Evolutionary conservation across 2,113 vertebrate genomes (phyloP), one percentile per base, ranked within the genome.

Genomic region (Canis aureus): DNA sequence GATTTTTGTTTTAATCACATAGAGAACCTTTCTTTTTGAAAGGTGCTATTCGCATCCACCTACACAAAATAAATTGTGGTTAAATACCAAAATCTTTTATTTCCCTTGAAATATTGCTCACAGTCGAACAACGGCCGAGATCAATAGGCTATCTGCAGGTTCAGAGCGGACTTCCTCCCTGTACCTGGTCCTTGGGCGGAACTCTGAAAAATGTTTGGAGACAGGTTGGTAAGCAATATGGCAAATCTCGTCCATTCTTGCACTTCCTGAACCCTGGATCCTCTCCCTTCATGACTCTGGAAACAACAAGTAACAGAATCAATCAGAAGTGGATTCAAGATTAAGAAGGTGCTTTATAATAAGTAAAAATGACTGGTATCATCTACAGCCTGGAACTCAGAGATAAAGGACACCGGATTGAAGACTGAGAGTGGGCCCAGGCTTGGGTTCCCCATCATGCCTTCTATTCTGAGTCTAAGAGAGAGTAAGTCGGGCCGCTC

Each of bases 261-360:
- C 23, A 19, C 38, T 94, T 95, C 78, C 92, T 88, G 74, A 96
- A 60, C 76, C 62, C 19, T 64, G 76, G 69, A 27, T 60, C 19
- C 25, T 9, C 62, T 76, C 53, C 81, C 85, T 94, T 94, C 67
- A 53, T 49, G 66, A 94, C 76, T 97, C 12, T 93, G 82, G 64
- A 91, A 94, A 64, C 66, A 97, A 73, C 25, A 83, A 32, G 51
- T 55, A 88, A 82, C 60, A 88, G 67, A 95, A 85, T 87, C 89
- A 91, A 62, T 64, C 60, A 35, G 29, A 15, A 8, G 12, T 60
- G 32, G 83, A 76, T 67, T 49, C 79, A 94, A 87, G 53, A 62
- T 81, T 22, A 87, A 84, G 57, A 8, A 57, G 49, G 38, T 55
- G 87, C 15, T 89, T 92, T 80, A 60, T 10, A 89, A 64, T 86